Percentiles rank a stretch among this genome's conserved stretches.
phyloP scores from a whole-genome alignment of 2,797 vertebrate species.

The Sebastolobus alascanus region DNA sequence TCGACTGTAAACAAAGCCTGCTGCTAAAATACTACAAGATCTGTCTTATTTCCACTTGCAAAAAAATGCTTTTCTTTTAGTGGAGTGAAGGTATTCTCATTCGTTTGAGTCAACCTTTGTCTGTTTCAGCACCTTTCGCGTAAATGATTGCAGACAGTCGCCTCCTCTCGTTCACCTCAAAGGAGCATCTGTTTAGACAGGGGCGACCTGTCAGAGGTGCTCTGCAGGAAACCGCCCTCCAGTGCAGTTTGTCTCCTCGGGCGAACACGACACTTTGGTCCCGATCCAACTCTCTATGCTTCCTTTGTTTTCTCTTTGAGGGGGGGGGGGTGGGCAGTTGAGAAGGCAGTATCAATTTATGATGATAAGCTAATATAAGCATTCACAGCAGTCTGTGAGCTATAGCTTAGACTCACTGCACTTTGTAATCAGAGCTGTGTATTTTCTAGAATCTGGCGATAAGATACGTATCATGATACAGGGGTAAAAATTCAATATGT shows the following conservation, averaged over 20 bases:
- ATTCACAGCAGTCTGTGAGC: constrained; percentile 22
- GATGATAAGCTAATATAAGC: constrained; percentile 16
- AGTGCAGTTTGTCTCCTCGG: constrained; percentile 49
- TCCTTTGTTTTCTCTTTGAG: constrained; percentile 20
- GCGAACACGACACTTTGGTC: constrained; percentile 45
- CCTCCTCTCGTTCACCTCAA: constrained; percentile 35
- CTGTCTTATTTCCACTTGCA: neutral
- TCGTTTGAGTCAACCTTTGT: neutral
- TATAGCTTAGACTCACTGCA: neutral
- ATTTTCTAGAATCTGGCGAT: too few relatives aligned
- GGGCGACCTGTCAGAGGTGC: constrained; percentile 35
- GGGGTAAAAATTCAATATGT: too few relatives aligned
- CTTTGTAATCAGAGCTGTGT: neutral
- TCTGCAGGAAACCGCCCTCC: constrained; percentile 46
- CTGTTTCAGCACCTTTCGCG: neutral
- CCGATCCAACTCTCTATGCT: constrained; percentile 28
- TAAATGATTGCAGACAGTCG: constrained; percentile 26
- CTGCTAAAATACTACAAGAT: neutral
- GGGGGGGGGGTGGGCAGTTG: neutral
- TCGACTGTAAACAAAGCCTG: neutral
- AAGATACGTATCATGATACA: too few relatives aligned
- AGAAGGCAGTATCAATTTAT: constrained; percentile 3
- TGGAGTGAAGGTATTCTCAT: neutral
- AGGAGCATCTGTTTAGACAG: constrained; percentile 51
- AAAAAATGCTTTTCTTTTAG: neutral